Evolutionary conservation across 2,888 invertebrate species (phyloP).

Genomic region (Tetropium fuscum): DNA sequence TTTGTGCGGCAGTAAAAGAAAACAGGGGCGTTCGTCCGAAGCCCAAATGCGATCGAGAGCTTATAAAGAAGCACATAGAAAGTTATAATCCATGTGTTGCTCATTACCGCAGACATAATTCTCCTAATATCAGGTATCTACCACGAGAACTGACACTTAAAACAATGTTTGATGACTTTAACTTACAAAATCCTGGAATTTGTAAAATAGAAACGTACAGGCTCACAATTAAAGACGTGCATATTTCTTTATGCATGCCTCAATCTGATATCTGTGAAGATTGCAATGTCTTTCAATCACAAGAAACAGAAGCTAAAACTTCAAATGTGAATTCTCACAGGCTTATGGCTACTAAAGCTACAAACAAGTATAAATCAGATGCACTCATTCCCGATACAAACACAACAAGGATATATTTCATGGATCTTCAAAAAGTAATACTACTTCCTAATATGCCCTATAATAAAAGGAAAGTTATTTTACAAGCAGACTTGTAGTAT

Average conservation of each 20-base stretch:
- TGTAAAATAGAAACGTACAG: background rate
- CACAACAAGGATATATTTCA: slow-evolving; percentile 23
- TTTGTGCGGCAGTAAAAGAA: no score
- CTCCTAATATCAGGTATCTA: no score
- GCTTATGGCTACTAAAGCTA: background rate
- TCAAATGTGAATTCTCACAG: background rate
- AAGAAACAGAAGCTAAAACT: background rate
- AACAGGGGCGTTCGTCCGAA: no score
- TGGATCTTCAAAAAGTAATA: slow-evolving; percentile 35
- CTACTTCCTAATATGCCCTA: slow-evolving; percentile 28
- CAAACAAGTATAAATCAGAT: background rate
- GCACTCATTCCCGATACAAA: background rate
- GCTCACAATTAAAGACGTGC: background rate
- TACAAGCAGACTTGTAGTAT: slow-evolving; percentile 27
- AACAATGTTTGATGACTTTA: no score
- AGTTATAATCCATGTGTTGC: no score
- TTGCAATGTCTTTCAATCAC: background rate
- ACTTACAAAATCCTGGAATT: no score
- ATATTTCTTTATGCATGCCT: background rate
- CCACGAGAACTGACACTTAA: no score
- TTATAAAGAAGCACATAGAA: no score
- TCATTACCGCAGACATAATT: no score
- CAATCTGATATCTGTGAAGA: slow-evolving; percentile 1
- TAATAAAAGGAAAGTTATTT: slow-evolving; percentile 29
- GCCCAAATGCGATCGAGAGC: no score